Evolutionary conservation across 2,888 invertebrate genomes (phyloP), one percentile per base, ranked within the genome.

Genomic region (Ophion ellenae): DNA sequence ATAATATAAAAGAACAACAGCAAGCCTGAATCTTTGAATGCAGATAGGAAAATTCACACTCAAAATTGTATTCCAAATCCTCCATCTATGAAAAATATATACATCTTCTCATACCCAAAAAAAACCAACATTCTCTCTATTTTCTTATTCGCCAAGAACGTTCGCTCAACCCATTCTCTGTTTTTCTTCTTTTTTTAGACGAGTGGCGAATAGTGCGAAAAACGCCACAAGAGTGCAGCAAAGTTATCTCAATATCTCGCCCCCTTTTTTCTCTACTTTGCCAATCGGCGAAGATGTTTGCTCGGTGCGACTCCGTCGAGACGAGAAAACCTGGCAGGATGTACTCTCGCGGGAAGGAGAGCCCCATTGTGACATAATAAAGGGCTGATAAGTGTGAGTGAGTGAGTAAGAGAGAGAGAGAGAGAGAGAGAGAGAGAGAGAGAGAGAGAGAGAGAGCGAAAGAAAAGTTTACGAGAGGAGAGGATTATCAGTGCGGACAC

Each of bases 361-460:
- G 85, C 86, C 87, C 90, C 87, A 90, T 88, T 89, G 92, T 92
- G 91, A 92, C 88, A 88, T 90, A 90, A 91, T 88, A 81, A 76
- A 89, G 74, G 78, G 57, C 69, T 61, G 24, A 67, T 76, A 64
- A 47, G 47, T 11, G 47, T 14, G 47, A 14, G 53, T 17, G 53
- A 66, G 36, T 57, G 45, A 76, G n/a, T 20, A 20, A 11, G 32
- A 14, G 28, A 14, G 20, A 70, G 45, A 79, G n/a, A 24, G 47
- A 10, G 32, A 11, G 28, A 14, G n/a, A 70, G 61, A 66, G 73
- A 53, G 28, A 20, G 47, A 9, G 53, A 53, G 53, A 14, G 11
- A 53, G 53, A 36, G 5, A 40, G 40, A 40, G 40, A 67, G 47
- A 57, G 40, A 80, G 11, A 36, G n/a, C 32, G 53, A 40, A 6